Evolutionary conservation across 1,140 invertebrate species (phyloP).

Genomic region (Zaprionus davidi): DNA sequence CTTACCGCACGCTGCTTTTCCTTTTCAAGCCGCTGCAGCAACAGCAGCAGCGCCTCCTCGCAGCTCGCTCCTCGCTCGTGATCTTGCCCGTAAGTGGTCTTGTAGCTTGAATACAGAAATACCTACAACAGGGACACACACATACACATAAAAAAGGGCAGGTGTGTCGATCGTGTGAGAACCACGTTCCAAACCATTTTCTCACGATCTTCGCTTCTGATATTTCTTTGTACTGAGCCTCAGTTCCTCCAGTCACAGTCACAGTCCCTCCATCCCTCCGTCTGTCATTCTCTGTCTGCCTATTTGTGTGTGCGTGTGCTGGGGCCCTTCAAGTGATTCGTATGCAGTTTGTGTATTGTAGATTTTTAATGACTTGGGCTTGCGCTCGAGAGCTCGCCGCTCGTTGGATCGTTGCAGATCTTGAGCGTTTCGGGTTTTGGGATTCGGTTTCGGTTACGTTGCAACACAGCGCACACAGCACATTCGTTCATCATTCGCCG

Average conservation of each 20-base stretch:
- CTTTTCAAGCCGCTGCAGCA: slow-evolving; percentile 63
- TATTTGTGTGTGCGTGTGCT: slow-evolving; percentile 45
- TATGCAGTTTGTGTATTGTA: slow-evolving; percentile 82
- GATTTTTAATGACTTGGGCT: slow-evolving; percentile 81
- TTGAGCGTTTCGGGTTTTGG: slow-evolving; percentile 45
- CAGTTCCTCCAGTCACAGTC: slow-evolving; percentile 10
- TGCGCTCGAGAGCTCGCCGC: slow-evolving; percentile 59
- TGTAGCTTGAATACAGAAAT: slow-evolving; percentile 79
- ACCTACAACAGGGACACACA: slow-evolving; percentile 44
- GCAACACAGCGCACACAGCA: slow-evolving; percentile 52
- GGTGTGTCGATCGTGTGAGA: slow-evolving; percentile 85
- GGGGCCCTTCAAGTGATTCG: slow-evolving; percentile 72
- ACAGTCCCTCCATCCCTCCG: slow-evolving; percentile 15
- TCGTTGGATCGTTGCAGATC: slow-evolving; percentile 33
- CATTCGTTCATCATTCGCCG: slow-evolving; percentile 79
- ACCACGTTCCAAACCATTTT: slow-evolving; percentile 85
- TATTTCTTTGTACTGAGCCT: slow-evolving; percentile 62
- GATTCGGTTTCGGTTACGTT: slow-evolving; percentile 65
- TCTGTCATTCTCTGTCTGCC: slow-evolving; percentile 16
- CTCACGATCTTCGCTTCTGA: slow-evolving; percentile 84
- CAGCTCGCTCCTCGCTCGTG: slow-evolving; percentile 72
- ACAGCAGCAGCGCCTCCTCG: slow-evolving; percentile 24
- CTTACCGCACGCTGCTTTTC: slow-evolving; percentile 82
- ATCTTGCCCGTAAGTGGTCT: slow-evolving; percentile 84
- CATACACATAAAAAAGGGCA: slow-evolving; percentile 80